These are phyloP conservation scores for Salvelinus sp. DNA, from an alignment of 2,113 vertebrate species.

Conservation along the genomic window DNA sequence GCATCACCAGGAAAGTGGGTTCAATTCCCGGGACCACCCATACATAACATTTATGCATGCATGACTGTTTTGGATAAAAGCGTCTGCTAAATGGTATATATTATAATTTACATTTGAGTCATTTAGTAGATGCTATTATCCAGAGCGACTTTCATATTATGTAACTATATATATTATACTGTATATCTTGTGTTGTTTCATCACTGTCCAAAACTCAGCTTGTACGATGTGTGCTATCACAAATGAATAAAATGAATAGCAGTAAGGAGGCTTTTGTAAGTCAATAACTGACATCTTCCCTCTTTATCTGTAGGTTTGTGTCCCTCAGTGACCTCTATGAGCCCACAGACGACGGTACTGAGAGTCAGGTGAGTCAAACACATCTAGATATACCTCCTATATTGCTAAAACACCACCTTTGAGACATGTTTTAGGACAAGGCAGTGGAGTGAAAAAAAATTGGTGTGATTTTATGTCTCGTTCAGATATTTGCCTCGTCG, in stretches of 20 bases:
- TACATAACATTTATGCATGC: too few species aligned
- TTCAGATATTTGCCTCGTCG: constrained; percentile 84
- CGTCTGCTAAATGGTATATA: too few species aligned
- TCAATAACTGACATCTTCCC: not conserved
- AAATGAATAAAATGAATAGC: not conserved
- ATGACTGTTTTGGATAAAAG: too few species aligned
- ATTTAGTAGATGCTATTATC: too few species aligned
- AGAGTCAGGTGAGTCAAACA: constrained; percentile 82
- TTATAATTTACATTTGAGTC: too few species aligned
- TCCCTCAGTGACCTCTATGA: constrained; percentile 90
- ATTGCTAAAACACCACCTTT: not conserved
- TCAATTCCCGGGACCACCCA: too few species aligned
- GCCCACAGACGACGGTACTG: constrained; percentile 84
- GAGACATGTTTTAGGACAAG: not conserved
- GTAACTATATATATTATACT: too few species aligned
- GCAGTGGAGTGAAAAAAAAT: too few species aligned
- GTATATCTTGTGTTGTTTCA: not conserved
- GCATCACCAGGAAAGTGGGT: too few species aligned
- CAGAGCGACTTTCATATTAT: too few species aligned
- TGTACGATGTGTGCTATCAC: not conserved
- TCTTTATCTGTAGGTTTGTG: constrained; percentile 78
- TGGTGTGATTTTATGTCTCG: constrained; percentile 3
- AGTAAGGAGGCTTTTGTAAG: not conserved
- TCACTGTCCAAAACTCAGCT: not conserved
- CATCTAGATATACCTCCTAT: not conserved